Base-by-base conservation (phyloP, 2,797 vertebrate species). In the Staurois parvus region DNA sequence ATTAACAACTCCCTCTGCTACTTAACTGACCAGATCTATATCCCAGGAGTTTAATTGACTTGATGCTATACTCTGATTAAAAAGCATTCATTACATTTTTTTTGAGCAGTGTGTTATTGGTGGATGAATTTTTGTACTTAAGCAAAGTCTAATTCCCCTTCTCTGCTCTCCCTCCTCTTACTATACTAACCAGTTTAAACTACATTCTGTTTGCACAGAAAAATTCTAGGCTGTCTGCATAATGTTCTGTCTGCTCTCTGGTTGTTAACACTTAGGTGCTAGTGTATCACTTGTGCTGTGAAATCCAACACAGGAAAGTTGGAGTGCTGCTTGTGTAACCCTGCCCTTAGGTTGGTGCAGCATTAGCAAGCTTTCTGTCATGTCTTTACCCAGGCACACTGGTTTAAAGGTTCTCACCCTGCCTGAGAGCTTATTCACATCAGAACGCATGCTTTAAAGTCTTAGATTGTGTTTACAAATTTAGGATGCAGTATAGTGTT, bases 191-290 rank as follows among this genome's bases (percentile, higher is more conserved):
- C 26, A 66, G 64, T 24, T 21, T 52, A 13, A 52, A 52, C 59
- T 28, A 66, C 64, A 29, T 29, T 26, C 12, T 66, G 28, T 66
- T 66, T 66, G n/a, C 29, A 66, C 13, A 66, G 26, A 66, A 13
- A 66, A 11, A 28, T 28, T 66, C 64, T 29, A 13, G 64, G 21
- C 32, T n/a, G 32, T 24, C 40, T 45, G 32, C 32, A 68, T 32
- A 72, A 34, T 72, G 19, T 59, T 70, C 30, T 32, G 69, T 34
- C 69, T 72, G 34, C 69, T 72, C 29, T 59, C 52, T 59, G 52
- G 19, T 59, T 59, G 52, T 59, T 59, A 59, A 59, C 52, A 59
- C 52, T 24, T 59, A 59, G 19, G 52, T 59, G 52, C 52, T 59
- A 59, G 52, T 59, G 52, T 59, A 59, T 59, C 21, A 59, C 52